Conservation (phyloP, 1,140 invertebrate species). For the Cyclina sinensis region DNA sequence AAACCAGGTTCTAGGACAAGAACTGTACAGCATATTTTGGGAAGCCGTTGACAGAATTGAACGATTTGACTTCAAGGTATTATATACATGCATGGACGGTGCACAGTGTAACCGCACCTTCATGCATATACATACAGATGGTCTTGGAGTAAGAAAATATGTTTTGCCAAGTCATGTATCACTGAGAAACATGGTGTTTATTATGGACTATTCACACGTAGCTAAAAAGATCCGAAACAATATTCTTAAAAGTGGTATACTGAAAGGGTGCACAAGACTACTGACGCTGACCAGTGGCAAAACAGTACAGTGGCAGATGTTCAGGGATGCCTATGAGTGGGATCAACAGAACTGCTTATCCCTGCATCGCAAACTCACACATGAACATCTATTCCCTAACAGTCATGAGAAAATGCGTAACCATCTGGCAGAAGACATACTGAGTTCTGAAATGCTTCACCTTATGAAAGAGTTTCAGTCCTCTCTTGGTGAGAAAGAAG, state of each 20-base stretch:
- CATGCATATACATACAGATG: too few species aligned
- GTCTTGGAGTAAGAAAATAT: background rate
- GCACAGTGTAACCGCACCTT: constrained; percentile 64
- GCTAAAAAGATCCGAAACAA: constrained; percentile 67
- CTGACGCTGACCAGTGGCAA: constrained; percentile 10
- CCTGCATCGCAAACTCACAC: background rate
- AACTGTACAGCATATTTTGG: constrained; percentile 64
- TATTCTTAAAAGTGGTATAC: constrained; percentile 32
- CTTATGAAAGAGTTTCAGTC: background rate
- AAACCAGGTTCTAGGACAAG: constrained; percentile 25
- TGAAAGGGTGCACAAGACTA: background rate
- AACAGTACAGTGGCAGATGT: constrained; percentile 9
- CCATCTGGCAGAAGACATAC: constrained; percentile 13
- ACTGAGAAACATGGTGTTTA: constrained; percentile 50
- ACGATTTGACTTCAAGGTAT: constrained; percentile 40
- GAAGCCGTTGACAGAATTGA: constrained; percentile 37
- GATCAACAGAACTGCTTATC: constrained; percentile 13
- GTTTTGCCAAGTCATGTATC: constrained; percentile 7
- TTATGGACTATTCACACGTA: constrained; percentile 67
- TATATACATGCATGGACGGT: constrained; percentile 59
- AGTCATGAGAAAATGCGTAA: constrained; percentile 17
- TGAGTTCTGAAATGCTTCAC: background rate
- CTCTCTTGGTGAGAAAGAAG: background rate
- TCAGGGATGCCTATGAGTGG: constrained; percentile 13
- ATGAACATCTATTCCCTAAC: background rate